Evolutionary conservation across 2,888 invertebrate species (phyloP).

Genomic region (Drosophila melanocephala): DNA sequence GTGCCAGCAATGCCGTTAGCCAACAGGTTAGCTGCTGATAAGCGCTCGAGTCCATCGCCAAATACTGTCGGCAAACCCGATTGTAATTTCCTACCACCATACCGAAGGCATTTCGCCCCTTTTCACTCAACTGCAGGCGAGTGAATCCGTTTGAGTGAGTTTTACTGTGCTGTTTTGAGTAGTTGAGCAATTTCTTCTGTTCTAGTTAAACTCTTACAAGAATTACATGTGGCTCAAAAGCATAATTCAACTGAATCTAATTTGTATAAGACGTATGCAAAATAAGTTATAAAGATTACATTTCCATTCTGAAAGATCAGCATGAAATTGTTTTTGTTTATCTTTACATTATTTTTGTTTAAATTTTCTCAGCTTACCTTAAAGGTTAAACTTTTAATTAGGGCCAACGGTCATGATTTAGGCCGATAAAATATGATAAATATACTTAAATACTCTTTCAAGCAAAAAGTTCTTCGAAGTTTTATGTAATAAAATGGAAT

Average conservation of each 20-base stretch:
- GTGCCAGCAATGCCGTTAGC: constrained; percentile 43
- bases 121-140: constrained; percentile 42
- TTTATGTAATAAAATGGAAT: background rate
- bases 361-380: background rate
- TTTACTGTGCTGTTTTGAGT: constrained; percentile 4
- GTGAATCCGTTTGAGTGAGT: constrained; percentile 40
- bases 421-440: background rate
- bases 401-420: background rate
- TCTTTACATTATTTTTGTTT: background rate
- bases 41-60: constrained; percentile 59
- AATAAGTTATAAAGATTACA: background rate
- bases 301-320: background rate
- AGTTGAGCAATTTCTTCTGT: background rate
- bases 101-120: constrained; percentile 21
- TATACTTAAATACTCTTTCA: background rate
- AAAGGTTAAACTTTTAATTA: background rate
- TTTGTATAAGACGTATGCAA: background rate
- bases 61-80: constrained; percentile 34
- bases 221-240: background rate
- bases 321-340: background rate
- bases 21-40: constrained; percentile 79
- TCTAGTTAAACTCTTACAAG: background rate
- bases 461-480: background rate
- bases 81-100: constrained; percentile 21
- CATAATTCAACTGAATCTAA: background rate